phyloP scores from a whole-genome alignment of 1,140 invertebrate species.

The Pseudomyrmex pallidus region DNA sequence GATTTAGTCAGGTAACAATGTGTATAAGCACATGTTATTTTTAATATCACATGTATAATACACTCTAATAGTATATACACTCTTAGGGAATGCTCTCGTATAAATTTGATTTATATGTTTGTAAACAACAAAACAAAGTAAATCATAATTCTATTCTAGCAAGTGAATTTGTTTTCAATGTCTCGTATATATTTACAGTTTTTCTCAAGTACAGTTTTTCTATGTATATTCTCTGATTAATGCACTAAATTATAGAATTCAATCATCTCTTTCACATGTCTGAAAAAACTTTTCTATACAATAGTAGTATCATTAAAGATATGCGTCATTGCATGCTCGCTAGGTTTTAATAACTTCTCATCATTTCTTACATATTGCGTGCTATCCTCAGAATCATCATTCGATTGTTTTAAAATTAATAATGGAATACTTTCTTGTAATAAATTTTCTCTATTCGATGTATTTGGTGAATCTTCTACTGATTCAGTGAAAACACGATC shows the following conservation, averaged over 20 bases:
- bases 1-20: conserved; percentile 5
- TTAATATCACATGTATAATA: conserved; percentile 28
- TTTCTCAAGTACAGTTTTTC: neutral
- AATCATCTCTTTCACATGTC: conserved; percentile 34
- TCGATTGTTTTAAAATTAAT: conserved; percentile 11
- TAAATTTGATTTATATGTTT: neutral
- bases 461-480: neutral
- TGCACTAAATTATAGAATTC: neutral
- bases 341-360: neutral
- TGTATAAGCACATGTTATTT: conserved; percentile 1
- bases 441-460: conserved; percentile 22
- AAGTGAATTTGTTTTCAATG: neutral
- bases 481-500: conserved; percentile 34
- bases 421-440: conserved; percentile 36
- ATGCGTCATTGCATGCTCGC: too few species aligned
- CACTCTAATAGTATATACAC: conserved; percentile 5
- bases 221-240: conserved; percentile 17
- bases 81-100: neutral
- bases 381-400: conserved; percentile 12
- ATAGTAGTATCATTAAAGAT: neutral
- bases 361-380: conserved; percentile 8
- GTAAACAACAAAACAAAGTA: neutral
- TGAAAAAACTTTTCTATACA: conserved; percentile 28
- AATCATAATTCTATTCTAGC: neutral
- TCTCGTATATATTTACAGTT: conserved; percentile 22